Evolutionary conservation across 2,888 invertebrate genomes (phyloP), one percentile per base, ranked within the genome.

Genomic region (Cecidostiba fungosa): DNA sequence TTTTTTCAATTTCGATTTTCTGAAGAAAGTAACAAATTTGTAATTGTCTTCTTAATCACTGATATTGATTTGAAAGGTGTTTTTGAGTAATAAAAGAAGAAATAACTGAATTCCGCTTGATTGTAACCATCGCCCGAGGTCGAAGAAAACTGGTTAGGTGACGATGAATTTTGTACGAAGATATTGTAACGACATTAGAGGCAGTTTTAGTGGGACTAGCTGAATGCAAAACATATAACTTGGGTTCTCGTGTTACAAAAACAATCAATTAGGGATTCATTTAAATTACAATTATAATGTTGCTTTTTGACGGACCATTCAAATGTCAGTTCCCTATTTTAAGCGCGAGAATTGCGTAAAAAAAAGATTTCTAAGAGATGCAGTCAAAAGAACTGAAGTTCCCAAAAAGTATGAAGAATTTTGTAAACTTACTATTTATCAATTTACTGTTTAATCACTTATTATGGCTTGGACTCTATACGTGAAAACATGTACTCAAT

Each of bases 201-300:
- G 66, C 85, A 78, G 79, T 85, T 82, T 82, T 82, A 85, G 78
- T 70, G 79, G 50, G 82, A 85, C 78, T 85, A 76, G 74, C 43
- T 78, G 70, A 73, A 79, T 85, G 77, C 43, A 79, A 82, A 73
- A 74, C 62, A 77, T 84, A n/a, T 69, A 69, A 36, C 16, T 62
- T 47, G 36, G 69, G 43, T 74, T 72, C 32, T 85, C 70, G 72
- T 23, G 32, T 39, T 43, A 12, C 29, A 73, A 39, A 78, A 66
- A 8, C 47, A 43, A 50, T 66, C 19, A 77, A 77, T 59, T 66
- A 19, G 29, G 26, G 6, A 62, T 39, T 32, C 10, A 59, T 26
- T 14, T 1, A 26, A 66, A 32, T 66, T 50, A 39, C 54, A 43
- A 69, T 36, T 43, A 32, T 26, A 50, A 73, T 72, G 19, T 29